A percentile compares a stretch with the other conserved stretches of the same genome.
phyloP scores from a whole-genome alignment of 2,888 invertebrate species.

The Cataglyphis cursor region DNA sequence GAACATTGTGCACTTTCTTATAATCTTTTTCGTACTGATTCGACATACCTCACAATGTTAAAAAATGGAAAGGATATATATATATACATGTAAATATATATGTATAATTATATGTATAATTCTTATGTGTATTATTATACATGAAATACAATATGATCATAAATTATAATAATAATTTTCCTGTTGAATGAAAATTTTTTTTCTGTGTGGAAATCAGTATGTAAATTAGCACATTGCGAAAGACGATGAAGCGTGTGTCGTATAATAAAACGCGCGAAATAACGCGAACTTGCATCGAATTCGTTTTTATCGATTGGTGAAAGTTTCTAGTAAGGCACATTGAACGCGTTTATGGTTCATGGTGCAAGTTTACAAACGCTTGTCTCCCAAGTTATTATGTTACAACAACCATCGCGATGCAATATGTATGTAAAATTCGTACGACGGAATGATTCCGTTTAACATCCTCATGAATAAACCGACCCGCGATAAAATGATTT shows the following conservation, averaged over 20 bases:
- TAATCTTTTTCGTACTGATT: neutral
- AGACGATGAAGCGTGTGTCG: neutral
- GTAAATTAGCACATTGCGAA: neutral
- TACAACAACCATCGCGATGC: conserved; percentile 17
- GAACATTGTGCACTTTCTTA: neutral
- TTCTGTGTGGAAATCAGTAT: neutral
- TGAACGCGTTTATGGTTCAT: conserved; percentile 58
- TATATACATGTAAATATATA: neutral
- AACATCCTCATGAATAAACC: conserved; percentile 27
- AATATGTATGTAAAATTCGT: conserved; percentile 42
- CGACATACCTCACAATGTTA: neutral
- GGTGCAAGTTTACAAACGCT: conserved; percentile 63
- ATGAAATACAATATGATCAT: neutral
- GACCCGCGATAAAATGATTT: conserved; percentile 5
- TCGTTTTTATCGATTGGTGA: conserved; percentile 66
- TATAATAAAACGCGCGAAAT: neutral
- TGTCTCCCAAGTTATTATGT: conserved; percentile 25
- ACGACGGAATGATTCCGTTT: conserved; percentile 1
- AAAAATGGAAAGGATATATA: neutral
- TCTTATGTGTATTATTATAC: neutral
- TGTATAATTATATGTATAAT: neutral
- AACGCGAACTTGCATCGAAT: conserved; percentile 27
- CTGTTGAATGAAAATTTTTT: neutral
- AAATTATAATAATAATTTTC: neutral
- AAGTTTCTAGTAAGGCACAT: conserved; percentile 65